Conservation (phyloP, 2,797 vertebrate species). For the Catharus ustulatus region DNA sequence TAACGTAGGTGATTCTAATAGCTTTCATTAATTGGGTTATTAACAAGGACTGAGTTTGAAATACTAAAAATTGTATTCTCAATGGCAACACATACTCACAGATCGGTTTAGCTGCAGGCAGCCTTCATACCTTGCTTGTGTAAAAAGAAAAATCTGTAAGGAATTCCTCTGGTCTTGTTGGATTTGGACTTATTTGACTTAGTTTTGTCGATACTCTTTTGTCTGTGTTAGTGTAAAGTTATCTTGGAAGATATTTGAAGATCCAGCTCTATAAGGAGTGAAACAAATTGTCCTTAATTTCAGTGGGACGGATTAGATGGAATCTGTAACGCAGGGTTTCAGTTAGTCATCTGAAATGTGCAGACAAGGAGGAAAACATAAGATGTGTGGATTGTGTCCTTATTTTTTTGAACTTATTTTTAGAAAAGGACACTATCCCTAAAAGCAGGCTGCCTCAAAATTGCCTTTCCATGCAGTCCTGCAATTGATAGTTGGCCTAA, state of each 20-base stretch:
- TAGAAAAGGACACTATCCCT: fast-evolving
- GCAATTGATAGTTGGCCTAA: not conserved
- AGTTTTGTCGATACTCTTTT: not conserved
- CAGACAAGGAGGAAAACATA: not conserved
- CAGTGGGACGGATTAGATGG: not conserved
- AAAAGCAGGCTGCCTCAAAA: not conserved
- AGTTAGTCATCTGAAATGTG: not conserved
- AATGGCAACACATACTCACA: not conserved
- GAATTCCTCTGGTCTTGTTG: not conserved
- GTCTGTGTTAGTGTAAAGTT: not conserved
- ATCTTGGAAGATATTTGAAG: not conserved
- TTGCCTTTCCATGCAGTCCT: not conserved
- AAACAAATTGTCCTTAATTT: not conserved
- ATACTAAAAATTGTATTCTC: not conserved
- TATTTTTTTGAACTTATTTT: not conserved
- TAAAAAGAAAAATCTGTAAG: not conserved
- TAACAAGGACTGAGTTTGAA: not conserved
- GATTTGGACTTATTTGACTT: not conserved
- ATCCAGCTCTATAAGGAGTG: not conserved
- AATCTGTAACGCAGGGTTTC: not conserved
- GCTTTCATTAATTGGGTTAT: not conserved
- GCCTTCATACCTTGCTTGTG: not conserved
- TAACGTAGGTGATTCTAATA: not conserved
- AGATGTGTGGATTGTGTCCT: not conserved
- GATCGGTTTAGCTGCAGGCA: not conserved